Evolutionary conservation across 2,797 vertebrate species (phyloP), one percentile per base, ranked within the genome.

Genomic region (Cyclopterus lumpus): DNA sequence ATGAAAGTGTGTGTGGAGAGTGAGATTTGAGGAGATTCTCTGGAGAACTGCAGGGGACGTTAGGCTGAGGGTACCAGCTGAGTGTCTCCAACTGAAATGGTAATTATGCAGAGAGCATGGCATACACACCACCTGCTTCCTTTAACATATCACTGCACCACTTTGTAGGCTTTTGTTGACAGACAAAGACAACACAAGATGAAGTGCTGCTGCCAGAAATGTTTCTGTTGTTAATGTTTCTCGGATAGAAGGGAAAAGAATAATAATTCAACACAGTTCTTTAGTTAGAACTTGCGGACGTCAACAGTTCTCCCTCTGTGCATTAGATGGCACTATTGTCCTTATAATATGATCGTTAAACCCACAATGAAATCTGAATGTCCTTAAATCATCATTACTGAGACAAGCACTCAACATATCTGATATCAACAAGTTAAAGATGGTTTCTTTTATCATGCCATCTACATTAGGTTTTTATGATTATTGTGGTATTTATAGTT

Each of bases 271-370:
- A 9, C 4, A 26, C 24, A 51, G 6, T 20, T n/a, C 1, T 42
- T 69, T 28, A 28, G 3, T 51, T 44, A 69, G 5, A 77, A 44
- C 9, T 26, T 40, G 5, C 46, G 38, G n/a, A 48, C 2, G 24
- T 15, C 30, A 9, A 24, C 46, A 82, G 8, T 72, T 73, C 54
- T 58, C 22, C 24, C n/a, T 51, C 2, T 73, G 65, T 61, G 6
- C 87, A 70, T 20, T 84, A 92, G 92, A 80, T 91, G 90, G 85
- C 79, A 74, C 71, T 80, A 51, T 85, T 86, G 85, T 38, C 34
- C 57, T 81, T 55, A 28, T 60, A 66, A 83, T 81, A 32, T 40
- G 38, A 20, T 55, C 20, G 9, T 57, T 59, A 30, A 55, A 24
- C 34, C 46, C 18, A 4, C 16, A 53, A 28, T 67, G 32, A 57